Base-by-base conservation (phyloP, 1,140 invertebrate genomes). In the Conus betulinus region DNA sequence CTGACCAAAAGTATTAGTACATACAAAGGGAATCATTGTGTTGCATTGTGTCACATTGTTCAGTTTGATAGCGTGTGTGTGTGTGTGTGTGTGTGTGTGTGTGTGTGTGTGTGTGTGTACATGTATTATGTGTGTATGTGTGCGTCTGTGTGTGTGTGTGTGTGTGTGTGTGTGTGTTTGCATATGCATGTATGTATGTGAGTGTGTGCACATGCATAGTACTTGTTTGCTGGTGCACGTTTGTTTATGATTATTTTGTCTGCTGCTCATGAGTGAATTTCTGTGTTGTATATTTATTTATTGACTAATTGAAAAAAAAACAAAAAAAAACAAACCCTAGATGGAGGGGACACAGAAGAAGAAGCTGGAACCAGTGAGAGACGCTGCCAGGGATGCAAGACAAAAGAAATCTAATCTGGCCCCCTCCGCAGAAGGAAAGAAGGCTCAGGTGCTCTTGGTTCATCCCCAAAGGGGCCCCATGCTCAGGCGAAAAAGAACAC, bases 341-440 rank as follows among this genome's bases (percentile, higher is more conserved):
- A 57, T 57, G n/a, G 71, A 3, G 85, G 25, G 8, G 85, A 87
- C 51, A 87, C 85, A n/a, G 85, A 87, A 67, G 85, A 87, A 17
- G 85, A 39, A 87, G 25, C 10, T 57, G 39, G 85, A 87, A 27
- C 85, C 85, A 53, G 85, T 87, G 63, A 78, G 71, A 79, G 85
- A 87, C 39, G 6, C 85, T n/a, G 51, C 53, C 17, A 52, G 52
- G 39, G 85, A 78, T 78, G 23, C 27, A 5, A 78, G 17, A 27
- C 60, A 57, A 23, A 76, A 87, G 74, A 87, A 87, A 57, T 78
- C 74, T 11, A 87, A 79, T 15, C 51, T 87, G n/a, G 85, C 27
- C 60, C 51, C 79, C 13, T 10, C 51, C 17, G 51, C 55, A 63
- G 53, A 84, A 1, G 57, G 82, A 63, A 84, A 63, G 55, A 63